Percentiles rank a stretch among this genome's conserved stretches.
Conservation (phyloP, 2,797 vertebrate genomes). For the Peromyscus aztecus region DNA sequence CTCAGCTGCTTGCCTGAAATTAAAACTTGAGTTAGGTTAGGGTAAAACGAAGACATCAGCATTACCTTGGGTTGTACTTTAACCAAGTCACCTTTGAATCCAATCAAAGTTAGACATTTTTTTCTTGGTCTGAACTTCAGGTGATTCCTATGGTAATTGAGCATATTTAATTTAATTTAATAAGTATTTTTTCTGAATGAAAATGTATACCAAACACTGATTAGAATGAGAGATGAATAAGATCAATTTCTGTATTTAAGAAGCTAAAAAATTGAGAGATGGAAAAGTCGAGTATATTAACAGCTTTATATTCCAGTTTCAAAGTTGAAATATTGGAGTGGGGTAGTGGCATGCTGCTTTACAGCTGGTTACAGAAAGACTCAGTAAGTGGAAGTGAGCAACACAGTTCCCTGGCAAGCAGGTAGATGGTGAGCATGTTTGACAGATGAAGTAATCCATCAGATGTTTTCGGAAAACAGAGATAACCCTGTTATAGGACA, state of each 20-base stretch:
- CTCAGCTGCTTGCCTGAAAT: conserved; percentile 52
- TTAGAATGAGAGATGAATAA: not conserved
- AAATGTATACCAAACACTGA: conserved; percentile 30
- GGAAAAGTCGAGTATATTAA: conserved; percentile 7
- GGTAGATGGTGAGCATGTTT: not conserved
- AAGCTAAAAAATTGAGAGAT: conserved; percentile 16
- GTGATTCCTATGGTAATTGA: conserved; percentile 55
- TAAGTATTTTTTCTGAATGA: conserved; percentile 66
- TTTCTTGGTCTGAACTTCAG: conserved; percentile 33
- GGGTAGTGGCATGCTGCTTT: not conserved
- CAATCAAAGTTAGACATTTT: conserved; percentile 59
- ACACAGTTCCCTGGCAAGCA: not conserved
- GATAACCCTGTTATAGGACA: not conserved
- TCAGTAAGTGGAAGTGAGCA: not conserved
- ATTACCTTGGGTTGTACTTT: conserved; percentile 65
- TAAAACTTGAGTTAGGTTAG: conserved; percentile 48
- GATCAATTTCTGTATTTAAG: conserved; percentile 8
- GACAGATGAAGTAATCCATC: not conserved
- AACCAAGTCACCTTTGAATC: conserved; percentile 54
- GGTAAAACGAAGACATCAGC: conserved; percentile 55
- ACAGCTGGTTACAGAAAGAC: not conserved
- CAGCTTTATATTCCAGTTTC: not conserved
- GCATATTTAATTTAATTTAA: conserved; percentile 69
- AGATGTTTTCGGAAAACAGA: not conserved
- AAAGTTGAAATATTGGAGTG: conserved; percentile 28